phyloP scores from a whole-genome alignment of 2,113 vertebrate genomes.

The Callaeas wilsoni region DNA sequence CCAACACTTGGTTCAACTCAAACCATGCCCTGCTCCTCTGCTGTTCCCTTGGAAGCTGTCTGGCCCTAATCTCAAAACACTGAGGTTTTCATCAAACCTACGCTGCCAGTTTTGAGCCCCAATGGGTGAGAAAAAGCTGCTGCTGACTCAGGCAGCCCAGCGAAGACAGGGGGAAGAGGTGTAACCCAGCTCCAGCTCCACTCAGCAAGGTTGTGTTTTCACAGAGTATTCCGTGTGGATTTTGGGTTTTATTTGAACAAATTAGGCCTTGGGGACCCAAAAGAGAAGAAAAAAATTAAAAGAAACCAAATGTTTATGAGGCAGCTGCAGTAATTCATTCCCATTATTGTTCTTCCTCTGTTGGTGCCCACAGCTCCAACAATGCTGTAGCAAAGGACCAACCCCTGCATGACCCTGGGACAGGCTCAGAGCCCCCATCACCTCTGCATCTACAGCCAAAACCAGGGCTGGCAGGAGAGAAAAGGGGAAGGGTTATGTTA shows the following conservation, averaged over 20 bases:
- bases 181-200: not conserved
- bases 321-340: not conserved
- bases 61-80: not conserved
- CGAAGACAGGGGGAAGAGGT: accelerated
- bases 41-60: not conserved
- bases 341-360: not conserved
- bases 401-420: not conserved
- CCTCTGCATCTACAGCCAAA: not conserved
- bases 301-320: not conserved
- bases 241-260: constrained; percentile 37
- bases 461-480: not conserved
- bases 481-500: not conserved
- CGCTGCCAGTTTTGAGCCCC: not conserved
- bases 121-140: not conserved
- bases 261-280: constrained; percentile 31
- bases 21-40: not conserved
- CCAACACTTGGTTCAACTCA: not conserved
- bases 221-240: not conserved
- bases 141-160: not conserved
- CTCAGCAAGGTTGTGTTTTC: not conserved
- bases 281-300: not conserved
- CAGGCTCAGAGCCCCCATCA: not conserved
- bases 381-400: not conserved
- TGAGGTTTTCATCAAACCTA: not conserved
- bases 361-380: accelerated